Evolutionary conservation across 2,113 vertebrate species (phyloP).

Genomic region (Silurus asotus): DNA sequence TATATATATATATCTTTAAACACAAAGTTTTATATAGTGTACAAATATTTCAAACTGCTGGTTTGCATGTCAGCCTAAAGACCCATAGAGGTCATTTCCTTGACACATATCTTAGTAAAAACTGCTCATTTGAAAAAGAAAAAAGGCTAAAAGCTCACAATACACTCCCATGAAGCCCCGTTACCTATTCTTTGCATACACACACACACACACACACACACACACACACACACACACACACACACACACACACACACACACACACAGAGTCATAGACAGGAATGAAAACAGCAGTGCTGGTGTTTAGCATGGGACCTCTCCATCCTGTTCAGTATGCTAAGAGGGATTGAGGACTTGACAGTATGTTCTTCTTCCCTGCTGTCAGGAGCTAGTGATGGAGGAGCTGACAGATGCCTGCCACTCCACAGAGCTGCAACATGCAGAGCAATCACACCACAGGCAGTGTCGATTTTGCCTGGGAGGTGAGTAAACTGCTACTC

Average conservation of each 20-base stretch:
- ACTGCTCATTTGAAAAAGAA: not conserved
- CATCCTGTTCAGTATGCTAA: slow-evolving; percentile 63
- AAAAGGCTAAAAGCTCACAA: not conserved
- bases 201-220: not conserved
- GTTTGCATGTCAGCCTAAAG: slow-evolving; percentile 14
- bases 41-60: not conserved
- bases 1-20: not conserved
- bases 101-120: not conserved
- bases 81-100: not conserved
- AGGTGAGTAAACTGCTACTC: not conserved
- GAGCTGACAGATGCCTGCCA: slow-evolving; percentile 41
- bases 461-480: slow-evolving; percentile 4
- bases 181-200: not conserved
- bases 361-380: slow-evolving; percentile 62
- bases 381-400: slow-evolving; percentile 65
- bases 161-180: no score
- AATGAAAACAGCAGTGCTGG: not conserved
- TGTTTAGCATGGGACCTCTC: slow-evolving; percentile 31
- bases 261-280: not conserved
- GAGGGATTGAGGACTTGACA: slow-evolving; percentile 61
- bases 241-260: not conserved
- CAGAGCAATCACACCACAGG: slow-evolving; percentile 27
- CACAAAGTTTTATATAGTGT: slow-evolving; percentile 18
- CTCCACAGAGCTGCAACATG: slow-evolving; percentile 32
- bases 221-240: not conserved